Conservation (phyloP, 2,888 invertebrate genomes). For the Drosophila trichaetosa region DNA sequence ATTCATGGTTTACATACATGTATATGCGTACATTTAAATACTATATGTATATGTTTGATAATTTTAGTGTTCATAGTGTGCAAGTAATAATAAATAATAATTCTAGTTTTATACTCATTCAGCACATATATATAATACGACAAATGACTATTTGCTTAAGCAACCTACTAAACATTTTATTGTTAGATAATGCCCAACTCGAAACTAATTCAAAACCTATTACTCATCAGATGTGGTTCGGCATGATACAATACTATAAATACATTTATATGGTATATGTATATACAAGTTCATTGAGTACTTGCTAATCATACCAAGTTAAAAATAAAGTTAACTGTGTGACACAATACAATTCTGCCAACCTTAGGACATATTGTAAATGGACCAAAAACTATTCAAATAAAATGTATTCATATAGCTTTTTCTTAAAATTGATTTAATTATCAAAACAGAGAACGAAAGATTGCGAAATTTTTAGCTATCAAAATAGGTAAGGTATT, state of each 20-base stretch:
- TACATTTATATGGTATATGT: background rate
- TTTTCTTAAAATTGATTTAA: background rate
- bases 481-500: background rate
- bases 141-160: background rate
- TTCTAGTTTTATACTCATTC: slow-evolving; percentile 1
- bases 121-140: slow-evolving; percentile 12
- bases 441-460: background rate
- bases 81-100: slow-evolving; percentile 6
- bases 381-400: background rate
- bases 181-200: background rate
- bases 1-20: background rate
- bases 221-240: background rate
- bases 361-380: background rate
- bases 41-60: slow-evolving; percentile 3
- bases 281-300: background rate
- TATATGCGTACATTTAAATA: background rate
- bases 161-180: background rate
- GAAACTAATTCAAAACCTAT: background rate
- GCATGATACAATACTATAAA: background rate
- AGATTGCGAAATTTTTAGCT: background rate
- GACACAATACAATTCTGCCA: too few species aligned
- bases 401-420: too few species aligned
- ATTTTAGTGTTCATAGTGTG: background rate
- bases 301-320: background rate
- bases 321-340: background rate